Evolutionary conservation across 2,113 vertebrate species (phyloP).

Genomic region (Forbesichthys papilliferus): DNA sequence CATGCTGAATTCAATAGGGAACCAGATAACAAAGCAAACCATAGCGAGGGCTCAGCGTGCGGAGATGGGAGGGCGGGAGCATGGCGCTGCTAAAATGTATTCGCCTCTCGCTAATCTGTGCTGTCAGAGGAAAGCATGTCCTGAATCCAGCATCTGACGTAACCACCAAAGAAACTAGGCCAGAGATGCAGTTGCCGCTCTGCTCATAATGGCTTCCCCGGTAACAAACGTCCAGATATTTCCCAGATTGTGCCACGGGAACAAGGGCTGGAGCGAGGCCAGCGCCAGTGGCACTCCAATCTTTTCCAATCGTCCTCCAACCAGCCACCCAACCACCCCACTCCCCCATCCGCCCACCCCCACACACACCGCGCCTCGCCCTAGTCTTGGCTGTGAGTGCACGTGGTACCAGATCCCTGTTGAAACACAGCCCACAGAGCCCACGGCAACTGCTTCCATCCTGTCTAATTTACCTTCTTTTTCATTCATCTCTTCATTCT

Average conservation of each 20-base stretch:
- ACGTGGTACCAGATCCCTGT: conserved; percentile 25
- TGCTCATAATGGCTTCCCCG: no score
- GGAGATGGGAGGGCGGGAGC: conserved; percentile 36
- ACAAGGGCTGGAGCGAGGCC: neutral
- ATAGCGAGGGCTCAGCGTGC: neutral
- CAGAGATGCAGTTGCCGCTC: neutral
- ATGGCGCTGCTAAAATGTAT: conserved; percentile 49
- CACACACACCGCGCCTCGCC: neutral
- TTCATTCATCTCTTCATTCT: conserved; percentile 25
- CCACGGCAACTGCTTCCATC: neutral
- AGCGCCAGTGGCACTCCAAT: no score
- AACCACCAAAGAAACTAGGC: conserved; percentile 40
- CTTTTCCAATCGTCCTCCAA: neutral
- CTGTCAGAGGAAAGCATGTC: conserved; percentile 65
- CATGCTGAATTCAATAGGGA: no score
- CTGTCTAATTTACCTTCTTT: conserved; percentile 6
- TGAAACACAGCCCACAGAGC: conserved; percentile 27
- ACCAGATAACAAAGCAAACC: no score
- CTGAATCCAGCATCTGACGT: conserved; percentile 44
- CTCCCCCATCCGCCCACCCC: neutral
- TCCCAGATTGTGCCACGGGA: no score
- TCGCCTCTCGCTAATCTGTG: conserved; percentile 59
- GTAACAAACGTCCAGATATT: no score
- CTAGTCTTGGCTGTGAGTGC: conserved; percentile 27
- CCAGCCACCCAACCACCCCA: neutral